Base-by-base conservation (phyloP, 2,888 invertebrate genomes). In the Parapristionchus giblindavisi region DNA sequence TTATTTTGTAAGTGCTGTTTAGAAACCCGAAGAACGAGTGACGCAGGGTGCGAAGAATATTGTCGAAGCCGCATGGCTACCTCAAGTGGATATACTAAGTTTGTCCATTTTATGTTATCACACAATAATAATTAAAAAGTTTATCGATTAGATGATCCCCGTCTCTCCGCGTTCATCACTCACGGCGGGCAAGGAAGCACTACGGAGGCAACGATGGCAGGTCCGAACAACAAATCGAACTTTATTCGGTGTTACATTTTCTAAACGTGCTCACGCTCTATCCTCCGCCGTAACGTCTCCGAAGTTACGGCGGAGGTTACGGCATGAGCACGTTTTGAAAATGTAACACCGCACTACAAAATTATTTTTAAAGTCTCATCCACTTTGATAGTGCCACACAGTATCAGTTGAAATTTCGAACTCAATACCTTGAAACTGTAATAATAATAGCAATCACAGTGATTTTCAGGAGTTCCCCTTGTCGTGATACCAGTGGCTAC, bases 401-500 rank as follows among this genome's bases (percentile, higher is more conserved):
- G n/a, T n/a, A n/a, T n/a, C n/a, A n/a, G n/a, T n/a, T n/a, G n/a
- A n/a, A n/a, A n/a, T n/a, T n/a, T n/a, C n/a, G n/a, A n/a, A n/a
- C n/a, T n/a, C n/a, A n/a, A n/a, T n/a, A n/a, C n/a, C n/a, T n/a
- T n/a, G n/a, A n/a, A n/a, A n/a, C n/a, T n/a, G n/a, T n/a, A n/a
- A n/a, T n/a, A n/a, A n/a, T n/a, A 24, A 52, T 3, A 52, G 24
- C 24, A 6, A 8, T 24, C 4, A 8, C 27, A 27, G 5, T 24
- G 3, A 14, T 32, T 60, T 40, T 0, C 40, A 76, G 88, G 88
- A 54, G 88, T 89, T 32, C 89, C 89, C 3, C 87, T 89, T 76
- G 85, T 89, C 1, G 88, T 88, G 3, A 84, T 89, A 61, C 89
- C 89, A 4, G 83, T 89, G 43, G 88, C 88, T 77, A 88, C 87